Evolutionary conservation across 2,888 invertebrate species (phyloP), one percentile per base, ranked within the genome.

Genomic region (Amblyteles armatorius): DNA sequence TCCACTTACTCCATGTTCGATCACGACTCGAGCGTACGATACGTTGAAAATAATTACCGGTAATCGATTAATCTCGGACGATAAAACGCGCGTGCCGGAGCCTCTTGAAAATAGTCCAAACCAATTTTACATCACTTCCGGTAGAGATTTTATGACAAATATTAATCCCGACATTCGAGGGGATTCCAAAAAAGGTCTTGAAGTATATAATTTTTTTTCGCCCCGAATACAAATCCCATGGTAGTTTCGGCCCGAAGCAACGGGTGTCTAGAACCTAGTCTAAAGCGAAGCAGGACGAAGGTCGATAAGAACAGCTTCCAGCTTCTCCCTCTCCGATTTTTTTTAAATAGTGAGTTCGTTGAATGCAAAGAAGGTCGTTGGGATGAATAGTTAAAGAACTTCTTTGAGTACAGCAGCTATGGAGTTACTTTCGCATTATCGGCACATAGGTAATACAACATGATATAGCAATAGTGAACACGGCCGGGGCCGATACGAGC

Each of bases 1-100:
- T 55, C 71, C 68, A 83, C 78, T 83, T 74, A 52, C 71, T 79
- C 69, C 50, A 74, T 74, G 73, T 69, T 83, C 83, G 74, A 82
- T 71, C 79, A 67, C 55, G 79, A 48, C 1, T 67, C 82, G 72
- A 72, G 44, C 16, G 4, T 48, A 16, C 52, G 52, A 55, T 7
- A 6, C 52, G 52, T 7, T 19, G 19, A 55, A 16, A 19, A 19
- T 7, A 19, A 55, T 55, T 19, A 9, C 7, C 0, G 7, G 52
- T 19, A 13, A 9, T 55, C 19, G 19, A 16, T 7, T 48, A 26
- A 26, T 33, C 13, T 55, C 19, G 7, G 33, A 48, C 50, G 33
- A 29, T 26, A 36, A 13, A 19, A 26, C 29, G 22, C 29, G 9
- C 13, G 22, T 9, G 11, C 3, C n/a, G 3, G 33, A 13, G 11